Conservation (phyloP, 2,888 invertebrate genomes). For the Drosophila recens region DNA sequence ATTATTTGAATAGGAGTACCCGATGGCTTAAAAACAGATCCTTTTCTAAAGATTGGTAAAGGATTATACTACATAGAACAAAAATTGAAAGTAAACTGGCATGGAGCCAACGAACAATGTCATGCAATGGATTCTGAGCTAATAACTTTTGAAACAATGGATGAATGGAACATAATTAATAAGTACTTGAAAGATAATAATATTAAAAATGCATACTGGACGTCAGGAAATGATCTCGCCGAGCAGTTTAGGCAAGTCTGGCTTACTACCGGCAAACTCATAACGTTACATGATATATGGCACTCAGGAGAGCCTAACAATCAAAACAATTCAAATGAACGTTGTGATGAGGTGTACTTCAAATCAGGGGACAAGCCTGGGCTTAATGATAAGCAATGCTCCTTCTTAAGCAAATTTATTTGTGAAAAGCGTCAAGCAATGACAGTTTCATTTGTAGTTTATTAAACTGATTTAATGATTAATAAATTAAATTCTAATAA, state of each 20-base stretch:
- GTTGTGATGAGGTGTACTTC: not conserved
- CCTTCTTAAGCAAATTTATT: not conserved
- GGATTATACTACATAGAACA: no score
- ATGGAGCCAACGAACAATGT: no score
- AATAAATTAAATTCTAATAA: no score
- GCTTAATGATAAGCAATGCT: not conserved
- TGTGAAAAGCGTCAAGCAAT: no score
- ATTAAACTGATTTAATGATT: no score
- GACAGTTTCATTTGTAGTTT: no score
- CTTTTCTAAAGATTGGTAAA: no score
- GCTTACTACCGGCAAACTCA: not conserved
- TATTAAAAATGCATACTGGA: not conserved
- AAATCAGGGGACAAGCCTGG: not conserved
- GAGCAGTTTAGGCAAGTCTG: not conserved
- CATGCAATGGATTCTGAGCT: no score
- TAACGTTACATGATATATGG: not conserved
- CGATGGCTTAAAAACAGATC: no score
- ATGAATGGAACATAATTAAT: not conserved
- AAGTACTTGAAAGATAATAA: not conserved
- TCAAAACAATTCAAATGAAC: not conserved
- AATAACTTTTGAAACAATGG: not conserved
- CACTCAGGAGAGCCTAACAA: slow-evolving; percentile 5
- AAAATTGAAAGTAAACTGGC: no score
- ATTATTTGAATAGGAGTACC: no score
- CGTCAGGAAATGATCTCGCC: not conserved